phyloP scores from a whole-genome alignment of 2,888 invertebrate genomes.

The Pelosia muscerda region DNA sequence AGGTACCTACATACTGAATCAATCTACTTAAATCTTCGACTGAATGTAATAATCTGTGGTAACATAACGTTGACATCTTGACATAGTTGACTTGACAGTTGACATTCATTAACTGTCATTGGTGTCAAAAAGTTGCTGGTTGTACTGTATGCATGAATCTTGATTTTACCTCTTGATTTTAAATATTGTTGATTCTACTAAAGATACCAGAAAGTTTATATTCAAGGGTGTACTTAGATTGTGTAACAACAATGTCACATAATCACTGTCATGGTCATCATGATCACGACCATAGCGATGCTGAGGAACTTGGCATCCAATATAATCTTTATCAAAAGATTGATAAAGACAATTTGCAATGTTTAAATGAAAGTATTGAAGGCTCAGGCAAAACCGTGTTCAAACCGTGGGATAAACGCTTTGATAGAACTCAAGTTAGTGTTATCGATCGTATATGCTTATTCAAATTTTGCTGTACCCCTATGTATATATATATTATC shows the following conservation, averaged over 20 bases:
- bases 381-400: slow-evolving; percentile 96
- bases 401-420: slow-evolving; percentile 95
- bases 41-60: too few species aligned
- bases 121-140: neutral
- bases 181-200: neutral
- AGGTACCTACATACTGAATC: too few species aligned
- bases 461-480: neutral
- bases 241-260: slow-evolving; percentile 77
- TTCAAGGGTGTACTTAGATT: neutral
- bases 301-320: slow-evolving; percentile 91
- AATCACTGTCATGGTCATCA: slow-evolving; percentile 88
- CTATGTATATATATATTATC: too few species aligned
- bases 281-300: slow-evolving; percentile 87
- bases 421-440: slow-evolving; percentile 91
- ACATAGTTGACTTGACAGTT: too few species aligned
- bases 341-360: slow-evolving; percentile 94
- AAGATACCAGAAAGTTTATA: neutral
- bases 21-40: too few species aligned
- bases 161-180: neutral
- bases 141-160: too few species aligned
- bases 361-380: slow-evolving; percentile 95
- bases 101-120: too few species aligned
- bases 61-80: too few species aligned
- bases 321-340: slow-evolving; percentile 97
- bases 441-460: neutral